These are phyloP conservation scores for Ptyas mucosa DNA, from an alignment of 2,113 vertebrate genomes.

Conservation along the genomic window DNA sequence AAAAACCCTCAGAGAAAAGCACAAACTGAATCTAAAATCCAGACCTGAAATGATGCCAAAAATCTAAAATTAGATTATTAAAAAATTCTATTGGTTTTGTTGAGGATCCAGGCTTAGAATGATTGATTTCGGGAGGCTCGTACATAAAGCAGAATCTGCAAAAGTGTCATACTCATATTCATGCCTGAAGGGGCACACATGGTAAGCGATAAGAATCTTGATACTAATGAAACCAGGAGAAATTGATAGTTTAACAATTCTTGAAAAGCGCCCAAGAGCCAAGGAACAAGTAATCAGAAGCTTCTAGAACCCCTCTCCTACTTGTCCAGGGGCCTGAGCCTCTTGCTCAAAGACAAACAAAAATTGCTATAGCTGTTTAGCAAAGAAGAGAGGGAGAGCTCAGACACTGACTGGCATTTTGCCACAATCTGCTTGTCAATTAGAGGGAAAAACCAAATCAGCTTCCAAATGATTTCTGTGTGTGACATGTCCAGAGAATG, in stretches of 20 bases:
- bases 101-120: neutral
- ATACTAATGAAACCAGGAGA: neutral
- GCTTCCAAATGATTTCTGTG: neutral
- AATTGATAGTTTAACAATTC: neutral
- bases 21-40: neutral
- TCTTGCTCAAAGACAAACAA: neutral
- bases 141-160: neutral
- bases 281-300: neutral
- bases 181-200: neutral
- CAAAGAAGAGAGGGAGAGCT: neutral
- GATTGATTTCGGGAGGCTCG: neutral
- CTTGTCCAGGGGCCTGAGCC: neutral
- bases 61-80: neutral
- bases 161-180: neutral
- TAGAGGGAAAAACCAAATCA: neutral
- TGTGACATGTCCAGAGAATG: neutral
- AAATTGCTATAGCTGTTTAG: neutral
- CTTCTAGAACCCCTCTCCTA: neutral
- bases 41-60: neutral
- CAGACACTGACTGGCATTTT: neutral
- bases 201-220: neutral
- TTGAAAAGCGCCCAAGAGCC: neutral
- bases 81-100: neutral
- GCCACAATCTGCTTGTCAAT: neutral
- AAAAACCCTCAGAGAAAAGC: neutral